Base-by-base conservation (phyloP, 2,888 invertebrate species). In the Drosophila mimica region DNA sequence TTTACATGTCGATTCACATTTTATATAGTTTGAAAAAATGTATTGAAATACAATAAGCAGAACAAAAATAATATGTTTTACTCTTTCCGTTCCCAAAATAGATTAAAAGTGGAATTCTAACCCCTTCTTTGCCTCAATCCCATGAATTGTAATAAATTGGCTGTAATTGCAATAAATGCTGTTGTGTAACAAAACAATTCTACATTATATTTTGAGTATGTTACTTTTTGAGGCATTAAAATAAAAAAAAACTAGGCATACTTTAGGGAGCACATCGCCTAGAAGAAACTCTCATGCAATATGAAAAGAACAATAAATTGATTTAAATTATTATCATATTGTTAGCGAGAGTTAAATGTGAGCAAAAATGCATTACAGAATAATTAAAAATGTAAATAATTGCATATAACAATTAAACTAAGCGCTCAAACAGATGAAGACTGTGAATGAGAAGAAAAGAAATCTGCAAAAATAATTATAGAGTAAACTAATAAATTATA, bases 181-280 rank as follows among this genome's bases (percentile, higher is more conserved):
- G 15, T 25, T 8, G 15, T 43, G 4, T 46, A 46, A 15, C 25
- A 46, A n/a, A n/a, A n/a, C n/a, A n/a, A 13, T 46, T 46, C 46
- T 7, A 1, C 4, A 46, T 20, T 0, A 46, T 46, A 4, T 4
- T 25, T 13, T 4, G 15, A 25, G 15, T 0, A 0, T 0, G 0
- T 0, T 2, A 8, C 2, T 25, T 15, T 15, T 46, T 4, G 2
- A 15, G 4, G 0, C 7, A 7, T 2, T 15, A 15, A 15, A 8
- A 7, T 4, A 7, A 46, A 15, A 46, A 46, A 20, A 43, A 46
- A 4, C 0, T 46, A 25, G 25, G 46, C 15, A 46, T 46, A 46
- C 46, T 46, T 46, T 46, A 25, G 2, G 15, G 46, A 25, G 46
- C 46, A 25, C 5, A 11, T 1, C 3, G 20, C 11, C 20, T 5